phyloP scores from a whole-genome alignment of 1,140 invertebrate genomes.

The Latrodectus geometricus region DNA sequence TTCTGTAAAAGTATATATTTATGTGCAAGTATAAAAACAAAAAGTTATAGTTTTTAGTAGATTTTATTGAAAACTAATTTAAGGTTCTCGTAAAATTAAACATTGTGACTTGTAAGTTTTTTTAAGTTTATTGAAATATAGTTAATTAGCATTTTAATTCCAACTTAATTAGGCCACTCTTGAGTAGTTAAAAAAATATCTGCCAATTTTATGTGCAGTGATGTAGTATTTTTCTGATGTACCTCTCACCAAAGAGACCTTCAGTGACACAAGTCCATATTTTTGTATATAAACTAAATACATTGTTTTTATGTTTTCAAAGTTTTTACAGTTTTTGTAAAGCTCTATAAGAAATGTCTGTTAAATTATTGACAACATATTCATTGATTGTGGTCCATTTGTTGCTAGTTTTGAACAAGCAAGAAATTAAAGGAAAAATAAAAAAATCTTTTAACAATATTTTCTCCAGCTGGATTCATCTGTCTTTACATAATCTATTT shows the following conservation, averaged over 20 bases:
- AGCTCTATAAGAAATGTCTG: constrained; percentile 10
- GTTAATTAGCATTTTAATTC: constrained; percentile 1
- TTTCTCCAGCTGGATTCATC: background rate
- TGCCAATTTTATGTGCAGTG: background rate
- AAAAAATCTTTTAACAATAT: background rate
- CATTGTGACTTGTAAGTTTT: background rate
- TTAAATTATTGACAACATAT: background rate
- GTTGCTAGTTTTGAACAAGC: constrained; percentile 19
- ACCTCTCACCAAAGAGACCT: constrained; percentile 23
- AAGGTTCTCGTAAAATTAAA: background rate
- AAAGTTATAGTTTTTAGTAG: background rate
- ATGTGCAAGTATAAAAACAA: background rate
- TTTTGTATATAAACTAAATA: constrained; percentile 24
- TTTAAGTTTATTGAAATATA: background rate
- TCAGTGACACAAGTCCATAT: constrained; percentile 12
- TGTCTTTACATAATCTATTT: background rate
- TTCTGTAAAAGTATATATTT: background rate
- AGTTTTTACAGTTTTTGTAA: constrained; percentile 21
- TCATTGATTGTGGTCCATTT: constrained; percentile 5
- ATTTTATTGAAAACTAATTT: background rate
- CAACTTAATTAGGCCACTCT: background rate
- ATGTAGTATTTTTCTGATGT: background rate
- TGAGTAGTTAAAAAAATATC: background rate
- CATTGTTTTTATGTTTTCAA: constrained; percentile 30
- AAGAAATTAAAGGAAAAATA: constrained; percentile 4